Evolutionary conservation across 2,113 vertebrate genomes (phyloP).

Genomic region (Leptosomus discolor): DNA sequence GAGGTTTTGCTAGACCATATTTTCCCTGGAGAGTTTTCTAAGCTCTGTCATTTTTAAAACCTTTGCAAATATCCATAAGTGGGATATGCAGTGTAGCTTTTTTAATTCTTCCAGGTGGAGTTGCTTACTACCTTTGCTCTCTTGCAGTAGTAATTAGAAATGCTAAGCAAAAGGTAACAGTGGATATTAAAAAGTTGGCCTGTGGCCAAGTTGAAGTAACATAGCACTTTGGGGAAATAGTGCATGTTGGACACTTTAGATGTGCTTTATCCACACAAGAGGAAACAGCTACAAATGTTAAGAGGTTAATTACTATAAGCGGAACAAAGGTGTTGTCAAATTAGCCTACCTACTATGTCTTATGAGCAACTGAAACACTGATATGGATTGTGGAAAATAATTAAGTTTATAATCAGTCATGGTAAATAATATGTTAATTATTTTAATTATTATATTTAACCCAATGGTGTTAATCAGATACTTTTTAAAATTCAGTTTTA

Average conservation of each 20-base stretch:
- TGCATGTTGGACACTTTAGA: background rate
- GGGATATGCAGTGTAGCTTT: background rate
- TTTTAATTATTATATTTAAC: background rate
- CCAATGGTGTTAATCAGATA: background rate
- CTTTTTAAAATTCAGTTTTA: background rate
- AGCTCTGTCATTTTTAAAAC: background rate
- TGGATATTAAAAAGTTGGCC: background rate
- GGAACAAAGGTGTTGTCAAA: background rate
- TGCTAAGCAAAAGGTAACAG: background rate
- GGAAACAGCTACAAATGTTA: background rate
- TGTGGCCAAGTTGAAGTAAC: background rate
- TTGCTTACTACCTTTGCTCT: background rate
- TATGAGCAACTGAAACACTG: background rate
- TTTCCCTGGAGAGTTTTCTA: background rate
- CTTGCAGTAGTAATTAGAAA: background rate
- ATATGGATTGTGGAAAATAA: background rate
- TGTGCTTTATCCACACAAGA: background rate
- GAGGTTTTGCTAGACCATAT: background rate
- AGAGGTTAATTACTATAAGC: conserved; percentile 26
- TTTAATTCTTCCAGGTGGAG: background rate
- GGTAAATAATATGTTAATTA: background rate
- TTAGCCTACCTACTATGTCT: background rate
- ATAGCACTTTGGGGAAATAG: background rate
- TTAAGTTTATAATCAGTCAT: background rate
- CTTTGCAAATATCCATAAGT: background rate